These are phyloP conservation scores for Ditylenchus dipsaci DNA, from an alignment of 1,140 invertebrate genomes.

Conservation along the genomic window DNA sequence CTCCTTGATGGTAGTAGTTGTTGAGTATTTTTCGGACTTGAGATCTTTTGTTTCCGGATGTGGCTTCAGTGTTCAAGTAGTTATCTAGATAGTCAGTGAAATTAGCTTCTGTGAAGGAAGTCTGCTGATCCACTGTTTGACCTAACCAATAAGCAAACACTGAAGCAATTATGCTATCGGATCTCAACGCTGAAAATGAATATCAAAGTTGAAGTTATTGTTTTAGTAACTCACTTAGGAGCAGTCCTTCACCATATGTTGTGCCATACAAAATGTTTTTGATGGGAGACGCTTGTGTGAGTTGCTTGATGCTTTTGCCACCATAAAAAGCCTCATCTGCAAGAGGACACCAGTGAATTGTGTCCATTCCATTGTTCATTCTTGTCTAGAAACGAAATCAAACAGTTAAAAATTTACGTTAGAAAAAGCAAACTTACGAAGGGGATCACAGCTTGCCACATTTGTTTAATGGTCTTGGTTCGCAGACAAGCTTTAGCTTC, in stretches of 20 bases:
- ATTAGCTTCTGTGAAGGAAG: background rate
- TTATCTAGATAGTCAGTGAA: background rate
- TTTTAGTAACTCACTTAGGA: background rate
- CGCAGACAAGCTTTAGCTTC: background rate
- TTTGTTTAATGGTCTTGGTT: background rate
- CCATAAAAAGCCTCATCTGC: background rate
- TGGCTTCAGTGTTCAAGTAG: background rate
- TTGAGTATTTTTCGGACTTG: background rate
- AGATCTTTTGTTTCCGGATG: background rate
- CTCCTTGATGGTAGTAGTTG: background rate
- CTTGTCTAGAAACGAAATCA: background rate
- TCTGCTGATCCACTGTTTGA: background rate
- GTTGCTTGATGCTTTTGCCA: background rate
- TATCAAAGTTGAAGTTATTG: too few species aligned
- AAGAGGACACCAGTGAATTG: background rate
- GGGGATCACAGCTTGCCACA: background rate
- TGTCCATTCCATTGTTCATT: background rate
- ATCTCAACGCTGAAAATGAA: background rate
- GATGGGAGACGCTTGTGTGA: background rate
- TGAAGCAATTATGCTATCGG: background rate
- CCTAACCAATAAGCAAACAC: background rate
- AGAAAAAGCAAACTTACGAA: background rate
- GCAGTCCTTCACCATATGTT: background rate
- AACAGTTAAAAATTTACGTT: too few species aligned
- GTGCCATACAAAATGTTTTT: background rate